Conservation (phyloP, 35 echinoderm and acorn worm species). For the Apostichopus japonicus region DNA sequence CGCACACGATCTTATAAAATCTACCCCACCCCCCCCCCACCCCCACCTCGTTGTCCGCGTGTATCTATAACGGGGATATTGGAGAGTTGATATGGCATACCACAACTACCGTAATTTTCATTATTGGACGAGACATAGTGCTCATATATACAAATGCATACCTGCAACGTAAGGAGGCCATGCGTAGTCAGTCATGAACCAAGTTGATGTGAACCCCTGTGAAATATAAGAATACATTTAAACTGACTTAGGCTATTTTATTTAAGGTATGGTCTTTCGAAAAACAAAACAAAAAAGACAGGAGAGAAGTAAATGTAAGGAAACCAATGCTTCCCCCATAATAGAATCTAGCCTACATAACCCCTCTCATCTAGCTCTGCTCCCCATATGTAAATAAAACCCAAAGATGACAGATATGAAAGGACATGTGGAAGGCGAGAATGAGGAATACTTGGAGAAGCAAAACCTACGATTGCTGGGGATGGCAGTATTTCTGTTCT, state of each 20-base stretch:
- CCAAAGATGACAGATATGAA: too few relatives aligned
- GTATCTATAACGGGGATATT: too few relatives aligned
- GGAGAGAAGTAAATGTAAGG: too few relatives aligned
- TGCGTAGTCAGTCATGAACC: slow-evolving; percentile 51
- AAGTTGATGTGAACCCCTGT: slow-evolving; percentile 32
- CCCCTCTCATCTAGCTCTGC: too few relatives aligned
- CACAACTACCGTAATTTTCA: neutral
- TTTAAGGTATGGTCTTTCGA: too few relatives aligned
- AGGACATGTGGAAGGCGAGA: too few relatives aligned
- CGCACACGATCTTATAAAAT: too few relatives aligned
- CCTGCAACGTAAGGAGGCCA: slow-evolving; percentile 52
- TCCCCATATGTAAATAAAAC: too few relatives aligned
- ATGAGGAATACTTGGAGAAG: neutral
- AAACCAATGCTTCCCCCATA: too few relatives aligned
- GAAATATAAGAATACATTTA: neutral
- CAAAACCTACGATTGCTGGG: slow-evolving; percentile 2
- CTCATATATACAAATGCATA: neutral
- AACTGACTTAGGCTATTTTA: neutral
- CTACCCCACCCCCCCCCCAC: too few relatives aligned
- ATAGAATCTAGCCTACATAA: too few relatives aligned
- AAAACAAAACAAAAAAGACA: neutral
- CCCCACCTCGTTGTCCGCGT: too few relatives aligned
- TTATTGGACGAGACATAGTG: neutral
- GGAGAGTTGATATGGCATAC: neutral
- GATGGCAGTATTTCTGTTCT: slow-evolving; percentile 42